phyloP scores from a whole-genome alignment of 1,140 invertebrate species.

The Zaprionus lachaisei region DNA sequence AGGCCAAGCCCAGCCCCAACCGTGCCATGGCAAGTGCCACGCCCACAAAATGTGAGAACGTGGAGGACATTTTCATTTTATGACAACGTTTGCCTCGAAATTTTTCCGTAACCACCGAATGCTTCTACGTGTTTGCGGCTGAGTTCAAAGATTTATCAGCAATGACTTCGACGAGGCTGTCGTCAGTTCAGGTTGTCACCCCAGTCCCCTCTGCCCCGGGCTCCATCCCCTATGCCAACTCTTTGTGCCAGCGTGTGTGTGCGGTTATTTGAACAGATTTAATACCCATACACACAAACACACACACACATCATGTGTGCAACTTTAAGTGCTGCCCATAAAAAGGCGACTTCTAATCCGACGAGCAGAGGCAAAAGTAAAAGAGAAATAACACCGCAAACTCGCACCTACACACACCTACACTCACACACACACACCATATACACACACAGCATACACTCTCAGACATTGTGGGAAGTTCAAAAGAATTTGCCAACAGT shows the following conservation, averaged over 20 bases:
- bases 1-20: background rate
- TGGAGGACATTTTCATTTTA: constrained; percentile 81
- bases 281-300: constrained; percentile 60
- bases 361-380: constrained; percentile 46
- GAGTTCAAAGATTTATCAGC: constrained; percentile 82
- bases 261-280: constrained; percentile 82
- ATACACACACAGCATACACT: background rate
- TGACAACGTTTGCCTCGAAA: constrained; percentile 70
- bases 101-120: constrained; percentile 78
- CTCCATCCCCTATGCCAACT: constrained; percentile 12
- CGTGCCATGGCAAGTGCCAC: constrained; percentile 18
- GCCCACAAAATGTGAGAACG: constrained; percentile 70
- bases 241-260: constrained; percentile 34
- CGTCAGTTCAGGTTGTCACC: constrained; percentile 50
- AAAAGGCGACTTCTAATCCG: constrained; percentile 72
- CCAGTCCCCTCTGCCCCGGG: background rate
- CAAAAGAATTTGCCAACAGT: constrained; percentile 67
- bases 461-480: constrained; percentile 34
- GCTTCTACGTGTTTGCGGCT: constrained; percentile 81
- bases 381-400: constrained; percentile 52
- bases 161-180: constrained; percentile 81
- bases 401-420: constrained; percentile 6
- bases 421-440: background rate
- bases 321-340: constrained; percentile 78
- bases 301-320: constrained; percentile 44